Base-by-base conservation (phyloP, 2,113 vertebrate species). In the Hippocampus comes region DNA sequence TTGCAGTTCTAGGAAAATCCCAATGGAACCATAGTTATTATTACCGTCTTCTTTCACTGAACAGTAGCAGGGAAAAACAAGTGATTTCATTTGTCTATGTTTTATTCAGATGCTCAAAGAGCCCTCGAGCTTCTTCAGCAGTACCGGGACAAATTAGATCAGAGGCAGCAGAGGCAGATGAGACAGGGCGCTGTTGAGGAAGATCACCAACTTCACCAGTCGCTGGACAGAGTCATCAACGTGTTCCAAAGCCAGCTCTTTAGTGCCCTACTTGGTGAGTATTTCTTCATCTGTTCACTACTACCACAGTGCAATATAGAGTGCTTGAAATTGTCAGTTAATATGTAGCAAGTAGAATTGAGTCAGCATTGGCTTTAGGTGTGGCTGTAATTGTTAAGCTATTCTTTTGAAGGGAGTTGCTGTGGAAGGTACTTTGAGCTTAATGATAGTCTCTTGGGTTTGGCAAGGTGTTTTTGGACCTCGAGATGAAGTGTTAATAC, bases 231-330 rank as follows among this genome's bases (percentile, higher is more conserved):
- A 75, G 90, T 91, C 78, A 91, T 91, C 80, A 78, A 65, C 1
- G 85, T 91, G 46, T 91, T 91, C 67, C 90, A 91, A 20, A 91
- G 90, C 72, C 86, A 91, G 65, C 90, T 91, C 67, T 91, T 91
- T 9, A 87, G 64, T 3, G 90, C 90, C 67, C 86, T 91, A 68
- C 90, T 91, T 4, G 90, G 90, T 91, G 65, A 80, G 87, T 70
- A 18, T 67, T 46, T 51, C 3, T 74, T 21, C 48, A 63, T 65
- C 51, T 25, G 42, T 67, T 67, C 67, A 48, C 11, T 6, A 25
- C 23, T 6, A 17, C 42, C n/a, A 12, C 23, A 10, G 42, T 27
- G 21, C 38, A 42, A 20, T 43, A 10, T 20, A 38, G 6, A 20
- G 14, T 48, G 49, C 20, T 72, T 61, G 9, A 61, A 61, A 18